Base-by-base conservation (phyloP, 2,888 invertebrate species). In the Timema podura region DNA sequence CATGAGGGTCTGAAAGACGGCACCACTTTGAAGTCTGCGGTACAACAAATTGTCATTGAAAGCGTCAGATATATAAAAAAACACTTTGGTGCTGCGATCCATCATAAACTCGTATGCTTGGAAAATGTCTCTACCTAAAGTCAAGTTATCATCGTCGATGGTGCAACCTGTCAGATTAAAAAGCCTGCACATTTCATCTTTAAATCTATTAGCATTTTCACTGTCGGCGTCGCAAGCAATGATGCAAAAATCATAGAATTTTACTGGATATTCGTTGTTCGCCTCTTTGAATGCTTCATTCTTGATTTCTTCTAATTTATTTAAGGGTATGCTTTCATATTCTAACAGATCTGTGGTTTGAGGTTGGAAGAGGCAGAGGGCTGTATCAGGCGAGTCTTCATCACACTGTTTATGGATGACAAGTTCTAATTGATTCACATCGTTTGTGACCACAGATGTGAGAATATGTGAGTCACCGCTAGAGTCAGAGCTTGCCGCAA, bases 231-330 rank as follows among this genome's bases (percentile, higher is more conserved):
- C 72, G 45, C 72, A 70, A 3, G 70, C 46, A 47, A 72, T 64
- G 30, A 72, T 45, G 47, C 72, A 72, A 47, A 72, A 72, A 45
- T 72, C 72, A 49, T 68, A 72, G 59, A 68, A 71, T 8, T 61
- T 61, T 11, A 61, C 45, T 13, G 61, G 61, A 13, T 61, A 61
- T 61, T 61, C 61, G 11, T 13, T 16, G 61, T 61, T 61, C 7
- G 61, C 61, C 16, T 61, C 61, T 30, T 61, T 30, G 9, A 61
- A 61, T 45, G 61, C 44, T 44, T 61, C 61, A 44, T 30, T 61
- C n/a, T 45, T 16, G 61, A 61, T 16, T 7, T 45, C 7, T 9
- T 61, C 44, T 13, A 61, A 0, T 13, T 61, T 30, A 45, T 61
- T 5, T 8, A 13, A 6, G 44, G 61, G 61, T 13, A 61, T 8